Percentiles rank a stretch among this genome's conserved stretches.
phyloP scores from a whole-genome alignment of 2,888 invertebrate species.

The Spicauda simplicius region DNA sequence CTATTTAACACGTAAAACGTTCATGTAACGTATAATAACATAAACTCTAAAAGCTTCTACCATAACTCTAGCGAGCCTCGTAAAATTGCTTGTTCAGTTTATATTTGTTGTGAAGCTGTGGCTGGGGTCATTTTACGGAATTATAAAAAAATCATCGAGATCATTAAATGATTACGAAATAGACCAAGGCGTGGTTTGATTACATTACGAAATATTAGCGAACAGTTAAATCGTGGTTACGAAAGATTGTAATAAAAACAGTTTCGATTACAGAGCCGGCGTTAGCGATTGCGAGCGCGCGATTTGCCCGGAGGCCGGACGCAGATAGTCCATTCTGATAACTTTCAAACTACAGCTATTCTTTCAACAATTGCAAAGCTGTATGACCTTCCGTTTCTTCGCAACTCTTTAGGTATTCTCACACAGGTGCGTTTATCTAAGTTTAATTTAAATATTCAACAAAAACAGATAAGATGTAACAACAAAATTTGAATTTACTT shows the following conservation, averaged over 20 bases:
- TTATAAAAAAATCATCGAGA: conserved; percentile 21
- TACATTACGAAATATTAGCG: conserved; percentile 19
- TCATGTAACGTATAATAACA: conserved; percentile 25
- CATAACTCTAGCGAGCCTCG: conserved; percentile 13
- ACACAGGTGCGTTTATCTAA: background rate
- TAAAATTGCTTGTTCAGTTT: conserved; percentile 27
- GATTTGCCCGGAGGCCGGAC: conserved; percentile 16
- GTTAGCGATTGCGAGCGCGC: conserved; percentile 8
- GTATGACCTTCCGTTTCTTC: conserved; percentile 2
- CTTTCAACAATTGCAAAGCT: conserved; percentile 9
- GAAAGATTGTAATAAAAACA: conserved; percentile 25
- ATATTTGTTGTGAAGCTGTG: conserved; percentile 6
- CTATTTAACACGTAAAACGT: conserved; percentile 26
- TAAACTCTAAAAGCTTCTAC: conserved; percentile 12
- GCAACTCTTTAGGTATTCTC: background rate
- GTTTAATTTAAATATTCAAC: background rate
- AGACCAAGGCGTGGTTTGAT: conserved; percentile 14
- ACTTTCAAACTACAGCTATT: conserved; percentile 19
- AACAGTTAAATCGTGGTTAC: conserved; percentile 2
- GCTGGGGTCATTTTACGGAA: conserved; percentile 13
- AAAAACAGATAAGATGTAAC: background rate
- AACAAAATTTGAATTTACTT: background rate
- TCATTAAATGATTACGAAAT: conserved; percentile 12
- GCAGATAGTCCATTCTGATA: conserved; percentile 16
- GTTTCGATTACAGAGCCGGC: conserved; percentile 22